Conservation (phyloP, 23 tunicate species). For the Aplidium turbinatum region DNA sequence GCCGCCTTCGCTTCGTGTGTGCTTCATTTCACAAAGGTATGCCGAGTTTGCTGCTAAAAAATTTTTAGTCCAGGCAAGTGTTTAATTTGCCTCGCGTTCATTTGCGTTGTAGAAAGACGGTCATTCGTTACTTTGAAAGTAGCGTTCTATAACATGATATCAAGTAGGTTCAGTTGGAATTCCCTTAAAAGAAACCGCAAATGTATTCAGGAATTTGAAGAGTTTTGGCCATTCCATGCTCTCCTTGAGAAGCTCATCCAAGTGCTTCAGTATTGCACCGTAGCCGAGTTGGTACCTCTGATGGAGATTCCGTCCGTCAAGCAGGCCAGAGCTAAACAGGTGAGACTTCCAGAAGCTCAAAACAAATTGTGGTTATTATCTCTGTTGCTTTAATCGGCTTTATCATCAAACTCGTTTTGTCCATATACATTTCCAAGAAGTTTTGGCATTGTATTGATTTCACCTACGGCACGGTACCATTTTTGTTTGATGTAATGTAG, state of each 20-base stretch:
- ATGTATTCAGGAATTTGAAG: conserved; percentile 75
- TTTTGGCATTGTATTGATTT: background rate
- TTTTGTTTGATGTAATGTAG: too few species aligned
- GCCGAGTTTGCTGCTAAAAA: background rate
- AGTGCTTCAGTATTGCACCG: conserved; percentile 71
- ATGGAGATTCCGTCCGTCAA: conserved; percentile 91
- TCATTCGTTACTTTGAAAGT: too few species aligned
- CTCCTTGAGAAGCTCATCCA: conserved; percentile 70
- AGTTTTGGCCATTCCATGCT: conserved; percentile 84
- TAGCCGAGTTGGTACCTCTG: conserved; percentile 63
- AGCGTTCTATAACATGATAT: too few species aligned
- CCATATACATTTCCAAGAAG: background rate
- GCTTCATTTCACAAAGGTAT: conserved; percentile 73
- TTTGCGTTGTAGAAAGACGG: too few species aligned
- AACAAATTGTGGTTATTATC: too few species aligned
- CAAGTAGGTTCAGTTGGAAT: too few species aligned
- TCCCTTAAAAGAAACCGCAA: too few species aligned
- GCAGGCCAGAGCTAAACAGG: conserved; percentile 89
- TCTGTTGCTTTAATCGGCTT: too few species aligned
- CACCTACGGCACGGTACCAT: background rate
- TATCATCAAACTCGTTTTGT: too few species aligned
- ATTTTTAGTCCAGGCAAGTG: too few species aligned
- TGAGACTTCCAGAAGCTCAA: too few species aligned
- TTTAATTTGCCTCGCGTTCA: too few species aligned
- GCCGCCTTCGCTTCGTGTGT: conserved; percentile 84